Conservation (phyloP, 2,888 invertebrate species). For the Melanophora roralis region DNA sequence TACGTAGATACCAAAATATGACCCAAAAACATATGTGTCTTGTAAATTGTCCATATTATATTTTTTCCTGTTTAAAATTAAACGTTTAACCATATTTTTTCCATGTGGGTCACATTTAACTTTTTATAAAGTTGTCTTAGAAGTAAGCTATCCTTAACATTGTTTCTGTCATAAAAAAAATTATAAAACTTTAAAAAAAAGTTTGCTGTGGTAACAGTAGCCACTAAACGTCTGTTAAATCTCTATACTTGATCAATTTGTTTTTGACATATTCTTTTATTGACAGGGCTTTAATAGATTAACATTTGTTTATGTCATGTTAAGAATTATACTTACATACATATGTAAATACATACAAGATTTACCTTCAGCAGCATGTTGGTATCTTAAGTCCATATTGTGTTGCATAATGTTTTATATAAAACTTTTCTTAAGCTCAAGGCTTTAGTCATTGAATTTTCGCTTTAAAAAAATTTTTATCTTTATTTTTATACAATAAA, state of each 20-base stretch:
- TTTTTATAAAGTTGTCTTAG: neutral
- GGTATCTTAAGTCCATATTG: neutral
- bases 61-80: too few relatives aligned
- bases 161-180: conserved; percentile 27
- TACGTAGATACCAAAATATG: too few relatives aligned
- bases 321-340: conserved; percentile 45
- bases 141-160: conserved; percentile 34
- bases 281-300: conserved; percentile 75
- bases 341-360: neutral
- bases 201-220: conserved; percentile 27
- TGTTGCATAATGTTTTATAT: conserved; percentile 60
- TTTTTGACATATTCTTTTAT: conserved; percentile 74
- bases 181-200: neutral
- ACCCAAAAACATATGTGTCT: too few relatives aligned
- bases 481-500: too few relatives aligned
- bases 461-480: conserved; percentile 5
- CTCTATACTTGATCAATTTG: conserved; percentile 61
- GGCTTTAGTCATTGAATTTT: conserved; percentile 15
- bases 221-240: neutral
- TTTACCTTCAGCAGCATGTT: neutral
- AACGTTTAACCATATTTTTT: neutral
- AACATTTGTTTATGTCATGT: conserved; percentile 75
- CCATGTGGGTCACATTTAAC: neutral
- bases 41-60: too few relatives aligned
- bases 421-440: too few relatives aligned